A percentile compares a stretch with the other conserved stretches of the same genome.
phyloP scores from a whole-genome alignment of 2,113 vertebrate species.

The Labeo catla region DNA sequence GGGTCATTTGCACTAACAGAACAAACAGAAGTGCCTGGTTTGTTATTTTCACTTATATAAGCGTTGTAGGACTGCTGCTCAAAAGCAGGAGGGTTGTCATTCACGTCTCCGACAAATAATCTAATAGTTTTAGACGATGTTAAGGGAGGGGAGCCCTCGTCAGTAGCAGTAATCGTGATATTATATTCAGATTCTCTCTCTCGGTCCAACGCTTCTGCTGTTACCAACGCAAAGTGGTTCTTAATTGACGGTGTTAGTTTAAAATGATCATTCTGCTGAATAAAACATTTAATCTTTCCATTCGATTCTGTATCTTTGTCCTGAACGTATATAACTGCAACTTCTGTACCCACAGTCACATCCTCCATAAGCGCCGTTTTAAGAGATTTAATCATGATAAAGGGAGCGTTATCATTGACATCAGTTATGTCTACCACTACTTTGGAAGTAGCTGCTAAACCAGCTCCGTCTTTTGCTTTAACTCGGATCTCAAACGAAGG shows the following conservation, averaged over 20 bases:
- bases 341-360: neutral
- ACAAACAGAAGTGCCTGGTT: constrained; percentile 73
- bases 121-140: neutral
- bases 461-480: constrained; percentile 3
- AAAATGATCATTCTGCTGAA: neutral
- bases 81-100: constrained; percentile 76
- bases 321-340: constrained; percentile 6
- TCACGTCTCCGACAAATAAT: constrained; percentile 49
- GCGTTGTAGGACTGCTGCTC: constrained; percentile 62
- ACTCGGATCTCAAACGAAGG: neutral
- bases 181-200: constrained; percentile 59
- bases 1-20: constrained; percentile 72
- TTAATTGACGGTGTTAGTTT: neutral
- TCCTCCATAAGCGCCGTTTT: neutral
- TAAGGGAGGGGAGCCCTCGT: constrained; percentile 68
- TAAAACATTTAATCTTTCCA: neutral
- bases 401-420: neutral
- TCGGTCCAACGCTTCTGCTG: neutral
- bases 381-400: neutral
- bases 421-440: neutral
- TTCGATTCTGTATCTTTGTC: neutral
- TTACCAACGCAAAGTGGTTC: neutral
- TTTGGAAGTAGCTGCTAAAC: neutral
- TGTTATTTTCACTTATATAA: constrained; percentile 74
- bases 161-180: constrained; percentile 67